Conservation (phyloP, 2,888 invertebrate genomes). For the Psylliodes chrysocephalus region DNA sequence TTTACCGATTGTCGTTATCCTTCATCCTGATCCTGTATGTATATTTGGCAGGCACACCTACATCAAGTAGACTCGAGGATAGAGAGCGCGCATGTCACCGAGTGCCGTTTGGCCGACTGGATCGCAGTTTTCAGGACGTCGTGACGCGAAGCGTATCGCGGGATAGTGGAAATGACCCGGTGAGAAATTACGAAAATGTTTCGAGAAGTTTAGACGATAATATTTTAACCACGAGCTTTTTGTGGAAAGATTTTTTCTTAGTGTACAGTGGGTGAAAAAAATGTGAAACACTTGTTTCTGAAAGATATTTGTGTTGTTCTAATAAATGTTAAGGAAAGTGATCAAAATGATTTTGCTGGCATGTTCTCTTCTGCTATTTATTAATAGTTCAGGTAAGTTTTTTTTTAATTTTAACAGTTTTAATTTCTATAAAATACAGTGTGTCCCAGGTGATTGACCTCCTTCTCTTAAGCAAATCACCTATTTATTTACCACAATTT, state of each 20-base stretch:
- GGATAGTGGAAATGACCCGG: conserved; percentile 31
- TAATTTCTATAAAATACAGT: too few relatives aligned
- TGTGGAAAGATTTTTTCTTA: background rate
- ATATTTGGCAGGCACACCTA: conserved; percentile 41
- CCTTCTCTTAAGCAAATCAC: too few relatives aligned
- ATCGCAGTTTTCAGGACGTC: conserved; percentile 51
- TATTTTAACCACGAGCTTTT: background rate
- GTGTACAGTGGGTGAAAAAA: conserved; percentile 34
- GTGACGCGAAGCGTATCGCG: conserved; percentile 49
- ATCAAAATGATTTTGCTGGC: conserved; percentile 46
- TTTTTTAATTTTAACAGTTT: too few relatives aligned
- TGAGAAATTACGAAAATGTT: conserved; percentile 11
- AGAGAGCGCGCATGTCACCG: conserved; percentile 50
- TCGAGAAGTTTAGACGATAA: conserved; percentile 14
- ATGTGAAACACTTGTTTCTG: conserved; percentile 37
- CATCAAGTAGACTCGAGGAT: conserved; percentile 30
- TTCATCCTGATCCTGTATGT: conserved; percentile 31
- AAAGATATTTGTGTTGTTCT: conserved; percentile 9
- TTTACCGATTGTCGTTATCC: conserved; percentile 38
- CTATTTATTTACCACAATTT: too few relatives aligned
- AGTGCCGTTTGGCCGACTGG: conserved; percentile 42
- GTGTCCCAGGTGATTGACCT: too few relatives aligned
- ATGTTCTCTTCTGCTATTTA: conserved; percentile 45
- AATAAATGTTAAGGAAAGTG: conserved; percentile 26
- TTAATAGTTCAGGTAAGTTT: conserved; percentile 44